Conservation (phyloP, 2,113 vertebrate species). For the Todiramphus saurophagus region DNA sequence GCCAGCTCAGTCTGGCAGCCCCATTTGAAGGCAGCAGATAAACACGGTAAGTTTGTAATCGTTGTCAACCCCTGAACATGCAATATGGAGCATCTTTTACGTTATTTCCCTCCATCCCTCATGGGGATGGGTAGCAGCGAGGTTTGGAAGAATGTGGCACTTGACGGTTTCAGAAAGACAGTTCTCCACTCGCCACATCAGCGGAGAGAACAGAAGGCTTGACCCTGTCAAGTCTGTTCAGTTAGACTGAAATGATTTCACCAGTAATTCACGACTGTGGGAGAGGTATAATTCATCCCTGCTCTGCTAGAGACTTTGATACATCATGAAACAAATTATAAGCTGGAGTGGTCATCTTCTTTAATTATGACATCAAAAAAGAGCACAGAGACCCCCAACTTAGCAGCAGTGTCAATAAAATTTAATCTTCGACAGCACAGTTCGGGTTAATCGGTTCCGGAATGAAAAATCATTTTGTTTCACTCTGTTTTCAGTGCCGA, state of each 20-base stretch:
- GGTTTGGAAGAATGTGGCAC: not conserved
- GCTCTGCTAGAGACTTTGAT: not conserved
- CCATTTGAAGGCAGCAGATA: not conserved
- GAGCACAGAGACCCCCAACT: not conserved
- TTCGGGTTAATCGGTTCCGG: not conserved
- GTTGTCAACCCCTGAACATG: not conserved
- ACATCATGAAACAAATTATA: not conserved
- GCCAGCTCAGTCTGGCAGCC: constrained; percentile 7
- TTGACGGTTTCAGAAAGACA: not conserved
- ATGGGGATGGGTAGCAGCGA: rapidly evolving
- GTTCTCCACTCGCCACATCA: not conserved
- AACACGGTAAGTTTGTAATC: not conserved
- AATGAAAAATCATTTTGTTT: not conserved
- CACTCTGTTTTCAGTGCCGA: not conserved
- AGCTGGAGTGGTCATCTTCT: not conserved
- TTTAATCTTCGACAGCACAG: not conserved
- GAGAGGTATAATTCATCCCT: not conserved
- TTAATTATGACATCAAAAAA: not conserved
- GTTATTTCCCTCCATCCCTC: not conserved
- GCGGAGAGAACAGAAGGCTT: not conserved
- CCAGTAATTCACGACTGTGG: not conserved
- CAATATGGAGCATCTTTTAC: not conserved
- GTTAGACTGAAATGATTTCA: not conserved
- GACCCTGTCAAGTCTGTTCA: not conserved
- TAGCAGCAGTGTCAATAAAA: not conserved